Conservation (phyloP, 2,113 vertebrate genomes). For the Chelonoidis abingdonii region DNA sequence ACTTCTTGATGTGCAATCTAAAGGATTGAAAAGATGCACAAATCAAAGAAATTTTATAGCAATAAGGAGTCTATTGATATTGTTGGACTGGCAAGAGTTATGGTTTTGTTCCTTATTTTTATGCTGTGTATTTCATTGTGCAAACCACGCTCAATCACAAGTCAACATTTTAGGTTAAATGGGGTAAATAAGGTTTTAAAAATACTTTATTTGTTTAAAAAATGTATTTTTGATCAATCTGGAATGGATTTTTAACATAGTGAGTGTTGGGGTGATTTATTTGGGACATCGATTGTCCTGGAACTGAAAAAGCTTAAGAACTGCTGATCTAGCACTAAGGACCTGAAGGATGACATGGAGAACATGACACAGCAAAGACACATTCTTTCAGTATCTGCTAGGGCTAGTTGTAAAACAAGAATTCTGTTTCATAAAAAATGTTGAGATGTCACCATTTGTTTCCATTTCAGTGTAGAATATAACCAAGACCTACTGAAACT, state of each 20-base stretch:
- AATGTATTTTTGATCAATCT: background rate
- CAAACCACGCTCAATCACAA: background rate
- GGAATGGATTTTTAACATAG: background rate
- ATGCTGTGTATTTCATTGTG: background rate
- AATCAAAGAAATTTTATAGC: background rate
- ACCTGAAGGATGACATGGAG: background rate
- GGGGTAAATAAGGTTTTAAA: constrained; percentile 4
- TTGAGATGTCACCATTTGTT: background rate
- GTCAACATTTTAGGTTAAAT: background rate
- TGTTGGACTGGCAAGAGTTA: background rate
- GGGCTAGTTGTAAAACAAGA: background rate
- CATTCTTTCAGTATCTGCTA: background rate
- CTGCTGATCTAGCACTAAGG: background rate
- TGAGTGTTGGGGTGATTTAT: background rate
- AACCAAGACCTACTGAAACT: background rate
- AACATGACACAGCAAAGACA: background rate
- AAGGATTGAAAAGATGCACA: background rate
- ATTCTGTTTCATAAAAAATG: background rate
- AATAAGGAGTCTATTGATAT: background rate
- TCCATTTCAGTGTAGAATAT: background rate
- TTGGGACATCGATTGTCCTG: background rate
- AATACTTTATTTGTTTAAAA: constrained; percentile 12
- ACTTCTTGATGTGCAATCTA: background rate
- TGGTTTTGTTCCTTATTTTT: background rate
- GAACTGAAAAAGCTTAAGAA: background rate